Evolutionary conservation across 2,113 vertebrate genomes (phyloP).

Genomic region (Piprites chloris): DNA sequence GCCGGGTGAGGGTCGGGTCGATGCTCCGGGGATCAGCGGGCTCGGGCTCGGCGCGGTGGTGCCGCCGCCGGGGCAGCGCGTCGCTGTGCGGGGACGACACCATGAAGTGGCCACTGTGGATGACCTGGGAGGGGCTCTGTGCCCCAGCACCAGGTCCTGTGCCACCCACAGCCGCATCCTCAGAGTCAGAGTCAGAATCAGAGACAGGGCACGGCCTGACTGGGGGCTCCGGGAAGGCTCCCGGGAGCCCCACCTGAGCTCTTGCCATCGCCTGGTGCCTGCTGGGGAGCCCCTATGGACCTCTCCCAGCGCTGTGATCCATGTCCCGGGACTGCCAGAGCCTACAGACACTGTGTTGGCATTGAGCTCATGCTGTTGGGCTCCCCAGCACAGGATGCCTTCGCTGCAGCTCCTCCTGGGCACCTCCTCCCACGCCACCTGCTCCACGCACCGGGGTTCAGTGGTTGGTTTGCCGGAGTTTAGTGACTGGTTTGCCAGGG

Average conservation of each 20-base stretch:
- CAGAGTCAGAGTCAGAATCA: conserved; percentile 81
- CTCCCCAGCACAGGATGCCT: not conserved
- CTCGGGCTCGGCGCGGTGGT: conserved; percentile 61
- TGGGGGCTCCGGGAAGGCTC: conserved; percentile 4
- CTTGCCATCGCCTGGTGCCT: not conserved
- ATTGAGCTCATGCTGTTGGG: not conserved
- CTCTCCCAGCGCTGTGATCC: not conserved
- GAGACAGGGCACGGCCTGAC: conserved; percentile 72
- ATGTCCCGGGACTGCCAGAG: rapidly evolving
- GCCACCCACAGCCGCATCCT: conserved; percentile 8
- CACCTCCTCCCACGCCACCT: rapidly evolving
- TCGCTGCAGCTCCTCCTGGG: not conserved
- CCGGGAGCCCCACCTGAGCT: not conserved
- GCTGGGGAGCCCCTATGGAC: not conserved
- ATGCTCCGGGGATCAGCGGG: conserved; percentile 84
- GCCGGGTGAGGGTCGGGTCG: conserved; percentile 89
- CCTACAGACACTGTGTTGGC: rapidly evolving
- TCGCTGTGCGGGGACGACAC: conserved; percentile 95
- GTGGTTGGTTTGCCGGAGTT: not conserved
- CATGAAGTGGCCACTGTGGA: conserved; percentile 99
- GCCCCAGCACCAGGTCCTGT: not conserved
- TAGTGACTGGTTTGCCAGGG: not conserved
- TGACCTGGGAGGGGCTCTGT: conserved; percentile 80
- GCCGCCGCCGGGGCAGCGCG: conserved; percentile 72
- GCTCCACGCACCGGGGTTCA: not conserved